Percentiles rank a stretch among this genome's conserved stretches.
Evolutionary conservation across 2,113 vertebrate species (phyloP).

Genomic region (Rhipidura dahli): DNA sequence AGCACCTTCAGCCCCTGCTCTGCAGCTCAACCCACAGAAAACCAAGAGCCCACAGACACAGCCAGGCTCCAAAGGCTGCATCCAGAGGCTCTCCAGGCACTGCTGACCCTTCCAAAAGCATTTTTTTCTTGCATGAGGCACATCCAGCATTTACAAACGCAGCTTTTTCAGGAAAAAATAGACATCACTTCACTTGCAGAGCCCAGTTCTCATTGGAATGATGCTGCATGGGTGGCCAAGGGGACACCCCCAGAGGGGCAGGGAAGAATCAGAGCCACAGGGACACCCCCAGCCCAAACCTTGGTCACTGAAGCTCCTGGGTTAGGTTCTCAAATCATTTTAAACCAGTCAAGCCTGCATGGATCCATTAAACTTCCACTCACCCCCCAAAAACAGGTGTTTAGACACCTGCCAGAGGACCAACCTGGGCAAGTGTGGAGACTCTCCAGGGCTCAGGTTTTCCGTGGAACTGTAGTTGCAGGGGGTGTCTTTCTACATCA

Average conservation of each 20-base stretch:
- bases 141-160: background rate
- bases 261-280: background rate
- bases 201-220: fast-evolving
- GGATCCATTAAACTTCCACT: background rate
- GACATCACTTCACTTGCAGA: background rate
- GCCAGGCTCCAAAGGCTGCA: background rate
- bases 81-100: background rate
- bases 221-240: background rate
- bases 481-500: background rate
- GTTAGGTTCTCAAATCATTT: fast-evolving
- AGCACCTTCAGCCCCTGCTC: background rate
- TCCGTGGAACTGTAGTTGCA: background rate
- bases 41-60: background rate
- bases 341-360: background rate
- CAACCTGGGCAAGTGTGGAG: background rate
- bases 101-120: fast-evolving
- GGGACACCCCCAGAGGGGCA: background rate
- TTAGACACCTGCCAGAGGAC: background rate
- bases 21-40: background rate
- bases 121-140: background rate
- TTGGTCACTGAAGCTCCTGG: background rate
- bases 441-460: background rate
- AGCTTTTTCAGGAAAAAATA: background rate
- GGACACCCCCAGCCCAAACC: background rate
- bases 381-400: background rate